Percentiles rank a stretch among this genome's conserved stretches.
Conservation (phyloP, 2,113 vertebrate species). For the Galbula dea region DNA sequence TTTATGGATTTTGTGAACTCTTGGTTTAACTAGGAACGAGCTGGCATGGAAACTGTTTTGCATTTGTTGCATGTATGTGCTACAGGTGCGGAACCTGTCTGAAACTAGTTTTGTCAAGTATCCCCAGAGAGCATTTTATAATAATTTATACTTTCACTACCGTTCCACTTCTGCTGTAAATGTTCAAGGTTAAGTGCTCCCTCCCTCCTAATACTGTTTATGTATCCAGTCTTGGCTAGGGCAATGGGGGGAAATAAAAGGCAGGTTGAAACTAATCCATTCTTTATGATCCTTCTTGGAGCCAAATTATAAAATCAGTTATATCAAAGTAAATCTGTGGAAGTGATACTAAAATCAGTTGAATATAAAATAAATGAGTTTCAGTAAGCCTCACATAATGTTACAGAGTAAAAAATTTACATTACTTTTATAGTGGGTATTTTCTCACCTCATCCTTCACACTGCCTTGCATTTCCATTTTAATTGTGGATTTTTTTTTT, state of each 20-base stretch:
- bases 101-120: background rate
- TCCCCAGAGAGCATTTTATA: constrained; percentile 1
- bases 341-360: background rate
- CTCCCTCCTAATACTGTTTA: background rate
- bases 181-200: constrained; percentile 24
- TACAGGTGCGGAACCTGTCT: constrained; percentile 7
- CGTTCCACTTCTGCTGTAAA: constrained; percentile 18
- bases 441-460: background rate
- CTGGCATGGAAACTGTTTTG: background rate
- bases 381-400: background rate
- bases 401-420: background rate
- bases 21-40: background rate
- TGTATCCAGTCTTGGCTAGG: background rate
- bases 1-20: constrained; percentile 1
- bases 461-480: background rate
- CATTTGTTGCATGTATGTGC: constrained; percentile 12
- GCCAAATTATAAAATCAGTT: background rate
- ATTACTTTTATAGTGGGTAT: background rate
- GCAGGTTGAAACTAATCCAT: background rate
- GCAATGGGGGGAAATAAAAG: background rate
- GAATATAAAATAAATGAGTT: background rate
- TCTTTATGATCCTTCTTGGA: background rate
- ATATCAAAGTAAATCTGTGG: background rate
- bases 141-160: constrained; percentile 28
- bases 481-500: background rate